Percentiles rank a stretch among this genome's conserved stretches.
Evolutionary conservation across 2,888 invertebrate species (phyloP).

Genomic region (Ctenicera cuprea): DNA sequence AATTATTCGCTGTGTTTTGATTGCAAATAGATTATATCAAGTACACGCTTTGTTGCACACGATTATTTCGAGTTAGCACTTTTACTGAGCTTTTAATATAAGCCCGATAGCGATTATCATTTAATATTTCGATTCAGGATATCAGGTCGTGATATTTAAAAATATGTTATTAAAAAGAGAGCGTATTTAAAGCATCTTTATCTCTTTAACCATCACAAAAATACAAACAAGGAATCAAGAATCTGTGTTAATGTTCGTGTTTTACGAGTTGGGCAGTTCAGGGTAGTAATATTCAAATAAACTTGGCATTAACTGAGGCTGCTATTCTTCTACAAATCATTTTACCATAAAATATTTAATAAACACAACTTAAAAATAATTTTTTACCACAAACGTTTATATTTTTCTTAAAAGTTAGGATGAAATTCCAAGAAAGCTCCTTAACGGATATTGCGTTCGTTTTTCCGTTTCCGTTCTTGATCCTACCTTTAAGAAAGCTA

Average conservation of each 20-base stretch:
- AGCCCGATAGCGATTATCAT: neutral
- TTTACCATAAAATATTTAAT: conserved; percentile 9
- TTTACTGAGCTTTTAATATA: conserved; percentile 8
- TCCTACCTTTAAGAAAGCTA: neutral
- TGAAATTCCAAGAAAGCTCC: too few relatives aligned
- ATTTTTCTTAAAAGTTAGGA: neutral
- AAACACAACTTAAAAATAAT: neutral
- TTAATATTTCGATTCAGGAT: neutral
- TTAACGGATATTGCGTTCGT: neutral
- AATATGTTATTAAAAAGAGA: too few relatives aligned
- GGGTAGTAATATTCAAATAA: conserved; percentile 30
- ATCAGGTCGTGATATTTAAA: too few relatives aligned
- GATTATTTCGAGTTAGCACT: conserved; percentile 3
- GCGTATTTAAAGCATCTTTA: too few relatives aligned
- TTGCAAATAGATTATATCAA: neutral
- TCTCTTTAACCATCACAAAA: neutral
- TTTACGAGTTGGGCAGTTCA: conserved; percentile 33
- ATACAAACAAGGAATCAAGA: conserved; percentile 32
- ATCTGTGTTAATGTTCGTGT: conserved; percentile 35
- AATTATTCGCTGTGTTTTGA: neutral
- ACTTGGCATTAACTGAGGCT: conserved; percentile 30
- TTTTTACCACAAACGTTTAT: neutral
- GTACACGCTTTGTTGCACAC: neutral
- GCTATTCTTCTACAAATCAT: neutral
- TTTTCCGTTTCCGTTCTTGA: neutral